These are phyloP conservation scores for Girardia tigrina DNA, from an alignment of 2,888 invertebrate species.

Conservation along the genomic window DNA sequence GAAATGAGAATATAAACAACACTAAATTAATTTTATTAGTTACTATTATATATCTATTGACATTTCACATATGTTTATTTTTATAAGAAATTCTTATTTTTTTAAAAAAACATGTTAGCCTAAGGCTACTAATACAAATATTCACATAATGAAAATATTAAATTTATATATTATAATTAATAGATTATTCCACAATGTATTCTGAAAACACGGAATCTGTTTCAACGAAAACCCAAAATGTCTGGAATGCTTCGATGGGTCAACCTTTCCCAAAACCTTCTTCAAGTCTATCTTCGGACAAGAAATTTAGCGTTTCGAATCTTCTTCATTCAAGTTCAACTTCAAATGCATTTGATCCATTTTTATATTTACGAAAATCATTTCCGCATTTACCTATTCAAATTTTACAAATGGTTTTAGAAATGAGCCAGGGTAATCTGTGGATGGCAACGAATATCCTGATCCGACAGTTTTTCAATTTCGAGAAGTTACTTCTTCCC, in stretches of 20 bases:
- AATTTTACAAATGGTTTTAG: not conserved
- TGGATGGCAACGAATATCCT: not conserved
- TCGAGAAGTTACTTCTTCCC: not conserved
- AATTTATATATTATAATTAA: no score
- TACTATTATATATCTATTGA: no score
- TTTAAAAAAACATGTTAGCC: no score
- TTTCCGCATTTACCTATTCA: not conserved
- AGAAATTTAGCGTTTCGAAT: slow-evolving; percentile 6
- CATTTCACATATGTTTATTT: no score
- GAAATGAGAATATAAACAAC: no score
- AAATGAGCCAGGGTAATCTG: not conserved
- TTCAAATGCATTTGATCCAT: not conserved
- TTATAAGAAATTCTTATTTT: no score
- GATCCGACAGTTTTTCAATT: not conserved
- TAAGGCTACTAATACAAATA: no score
- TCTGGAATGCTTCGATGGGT: not conserved
- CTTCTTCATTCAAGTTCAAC: not conserved
- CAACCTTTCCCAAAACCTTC: not conserved
- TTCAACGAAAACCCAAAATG: not conserved
- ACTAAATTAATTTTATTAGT: no score
- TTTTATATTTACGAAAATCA: slow-evolving; percentile 6
- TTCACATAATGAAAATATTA: no score
- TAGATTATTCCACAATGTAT: not conserved
- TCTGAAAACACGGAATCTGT: not conserved
- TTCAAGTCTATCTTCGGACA: not conserved